Percentiles rank a stretch among this genome's conserved stretches.
These are phyloP conservation scores for Sander vitreus DNA, from an alignment of 2,113 vertebrate genomes.

Conservation along the genomic window DNA sequence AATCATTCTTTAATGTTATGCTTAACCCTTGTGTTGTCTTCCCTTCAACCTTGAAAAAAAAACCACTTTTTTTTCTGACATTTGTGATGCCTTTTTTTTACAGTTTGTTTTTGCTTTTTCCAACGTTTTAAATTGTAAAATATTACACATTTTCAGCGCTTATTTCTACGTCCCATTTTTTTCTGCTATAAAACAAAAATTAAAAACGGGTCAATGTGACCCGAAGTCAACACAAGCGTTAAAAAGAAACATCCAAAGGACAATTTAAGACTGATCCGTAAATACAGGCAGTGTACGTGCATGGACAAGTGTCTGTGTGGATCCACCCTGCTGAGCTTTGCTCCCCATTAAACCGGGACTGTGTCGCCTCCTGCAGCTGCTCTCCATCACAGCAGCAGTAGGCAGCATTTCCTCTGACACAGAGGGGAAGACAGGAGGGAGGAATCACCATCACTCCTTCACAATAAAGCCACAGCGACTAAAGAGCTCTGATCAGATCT, in stretches of 20 bases:
- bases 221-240: too few species aligned
- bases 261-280: neutral
- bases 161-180: too few species aligned
- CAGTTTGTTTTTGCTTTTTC: too few species aligned
- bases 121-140: too few species aligned
- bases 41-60: too few species aligned
- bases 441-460: neutral
- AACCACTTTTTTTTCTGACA: too few species aligned
- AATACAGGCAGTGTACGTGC: neutral
- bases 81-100: too few species aligned
- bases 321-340: slow-evolving; percentile 23
- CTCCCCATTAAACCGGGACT: slow-evolving; percentile 12
- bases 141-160: too few species aligned
- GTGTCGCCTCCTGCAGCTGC: slow-evolving; percentile 50
- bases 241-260: slow-evolving; percentile 17
- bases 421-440: slow-evolving; percentile 5
- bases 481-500: slow-evolving; percentile 33
- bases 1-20: slow-evolving; percentile 12
- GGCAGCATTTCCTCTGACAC: slow-evolving; percentile 36
- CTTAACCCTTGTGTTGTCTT: too few species aligned
- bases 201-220: too few species aligned
- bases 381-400: slow-evolving; percentile 57
- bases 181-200: too few species aligned
- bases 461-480: neutral
- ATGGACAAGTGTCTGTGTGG: neutral